Base-by-base conservation (phyloP, 2,113 vertebrate species). In the Egretta garzetta region DNA sequence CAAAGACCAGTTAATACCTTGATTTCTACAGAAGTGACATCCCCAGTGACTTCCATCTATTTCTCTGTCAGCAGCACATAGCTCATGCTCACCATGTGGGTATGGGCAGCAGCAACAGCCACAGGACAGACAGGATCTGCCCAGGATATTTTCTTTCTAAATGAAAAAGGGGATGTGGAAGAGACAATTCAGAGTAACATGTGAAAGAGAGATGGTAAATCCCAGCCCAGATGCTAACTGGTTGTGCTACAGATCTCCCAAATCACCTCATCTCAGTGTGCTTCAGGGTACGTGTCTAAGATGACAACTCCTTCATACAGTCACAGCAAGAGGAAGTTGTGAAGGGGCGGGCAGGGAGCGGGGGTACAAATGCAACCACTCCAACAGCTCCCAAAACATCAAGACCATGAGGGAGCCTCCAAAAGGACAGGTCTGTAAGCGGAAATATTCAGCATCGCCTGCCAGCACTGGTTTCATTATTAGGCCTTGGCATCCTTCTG, bases 101-200 rank as follows among this genome's bases (percentile, higher is more conserved):
- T 49, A 23, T 8, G 22, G 80, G 35, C 64, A 71, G 77, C 80
- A 89, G 53, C 53, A 64, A 2, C 32, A 43, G 32, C 33, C 21
- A 2, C 43, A 30, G 64, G 37, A 63, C 4, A 55, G 53, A 10
- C 35, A 28, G 52, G 33, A 41, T 28, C 37, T 33, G 28, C 22
- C 10, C 55, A 24, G 50, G 35, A 21, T 4, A n/a, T n/a, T 59
- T 82, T 39, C 32, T 50, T 66, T 60, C 58, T n/a, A 21, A 47
- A 52, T 13, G 53, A 14, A 68, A 28, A 28, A 75, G 20, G 10
- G 8, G 1, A 5, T 41, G 27, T 10, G 6, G 33, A 85, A 75
- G 56, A 62, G 32, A 37, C 6, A 18, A 37, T 10, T 75, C 52
- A 1, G 1, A 77, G 43, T n/a, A 15, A 17, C 0, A 0, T 13